These are phyloP conservation scores for Venustoraphidia nigricollis DNA, from an alignment of 2,888 invertebrate species.

Conservation along the genomic window DNA sequence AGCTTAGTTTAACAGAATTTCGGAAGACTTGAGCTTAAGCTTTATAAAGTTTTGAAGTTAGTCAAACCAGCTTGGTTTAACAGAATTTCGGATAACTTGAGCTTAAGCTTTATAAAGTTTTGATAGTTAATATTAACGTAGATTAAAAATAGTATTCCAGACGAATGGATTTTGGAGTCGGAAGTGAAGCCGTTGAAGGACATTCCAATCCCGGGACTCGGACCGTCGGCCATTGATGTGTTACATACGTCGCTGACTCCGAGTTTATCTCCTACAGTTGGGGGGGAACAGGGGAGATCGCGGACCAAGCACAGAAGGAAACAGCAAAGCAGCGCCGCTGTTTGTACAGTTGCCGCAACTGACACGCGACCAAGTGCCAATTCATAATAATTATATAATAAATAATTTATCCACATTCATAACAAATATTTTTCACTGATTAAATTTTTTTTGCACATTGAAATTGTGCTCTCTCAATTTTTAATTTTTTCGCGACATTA, in stretches of 20 bases:
- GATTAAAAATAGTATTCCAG: constrained; percentile 46
- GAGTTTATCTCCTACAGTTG: constrained; percentile 13
- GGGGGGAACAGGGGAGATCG: constrained; percentile 6
- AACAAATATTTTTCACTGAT: constrained; percentile 24
- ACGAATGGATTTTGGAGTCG: constrained; percentile 73
- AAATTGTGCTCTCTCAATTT: background rate
- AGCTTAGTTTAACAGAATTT: too few species aligned
- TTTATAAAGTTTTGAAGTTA: too few species aligned
- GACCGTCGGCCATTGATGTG: constrained; percentile 32
- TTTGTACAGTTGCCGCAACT: constrained; percentile 10
- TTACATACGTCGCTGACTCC: constrained; percentile 36
- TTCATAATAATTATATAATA: background rate
- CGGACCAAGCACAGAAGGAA: background rate
- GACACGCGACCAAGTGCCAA: constrained; percentile 4
- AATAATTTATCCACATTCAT: constrained; percentile 14
- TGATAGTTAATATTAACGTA: too few species aligned
- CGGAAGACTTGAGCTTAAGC: too few species aligned
- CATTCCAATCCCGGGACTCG: constrained; percentile 37
- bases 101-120: too few species aligned
- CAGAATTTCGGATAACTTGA: too few species aligned
- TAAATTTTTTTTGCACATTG: constrained; percentile 17
- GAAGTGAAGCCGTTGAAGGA: constrained; percentile 46
- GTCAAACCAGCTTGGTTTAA: too few species aligned
- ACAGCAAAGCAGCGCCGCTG: constrained; percentile 16
- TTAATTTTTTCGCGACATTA: background rate